Conservation (phyloP, 2,888 invertebrate species). For the Lydus trimaculatus region DNA sequence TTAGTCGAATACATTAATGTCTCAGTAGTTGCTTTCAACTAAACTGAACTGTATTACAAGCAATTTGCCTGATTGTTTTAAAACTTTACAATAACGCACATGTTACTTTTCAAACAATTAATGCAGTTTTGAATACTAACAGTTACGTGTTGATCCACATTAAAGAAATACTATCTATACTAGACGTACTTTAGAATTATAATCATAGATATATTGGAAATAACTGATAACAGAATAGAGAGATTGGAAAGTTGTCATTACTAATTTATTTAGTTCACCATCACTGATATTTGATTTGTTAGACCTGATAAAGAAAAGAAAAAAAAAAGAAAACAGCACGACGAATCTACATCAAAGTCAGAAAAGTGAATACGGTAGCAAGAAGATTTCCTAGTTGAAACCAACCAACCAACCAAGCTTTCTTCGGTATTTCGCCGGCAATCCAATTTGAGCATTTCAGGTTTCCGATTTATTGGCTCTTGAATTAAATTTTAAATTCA, state of each 20-base stretch:
- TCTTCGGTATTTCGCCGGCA: conserved; percentile 32
- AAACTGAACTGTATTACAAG: not conserved
- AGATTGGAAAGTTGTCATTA: not conserved
- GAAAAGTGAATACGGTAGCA: not conserved
- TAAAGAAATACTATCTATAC: no score
- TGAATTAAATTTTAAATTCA: conserved; percentile 51
- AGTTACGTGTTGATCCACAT: not conserved
- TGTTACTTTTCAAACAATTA: not conserved
- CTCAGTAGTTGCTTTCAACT: conserved; percentile 12
- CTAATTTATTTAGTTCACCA: not conserved
- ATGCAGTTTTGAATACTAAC: not conserved
- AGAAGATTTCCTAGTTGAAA: not conserved
- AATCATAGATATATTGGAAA: no score
- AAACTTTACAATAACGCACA: not conserved
- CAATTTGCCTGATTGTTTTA: conserved; percentile 13
- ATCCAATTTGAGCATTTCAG: conserved; percentile 46
- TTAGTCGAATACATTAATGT: conserved; percentile 9
- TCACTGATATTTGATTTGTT: not conserved
- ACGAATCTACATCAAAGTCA: not conserved
- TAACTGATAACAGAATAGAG: not conserved
- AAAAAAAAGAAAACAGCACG: no score
- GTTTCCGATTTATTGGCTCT: conserved; percentile 48
- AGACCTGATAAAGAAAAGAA: not conserved
- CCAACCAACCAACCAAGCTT: not conserved
- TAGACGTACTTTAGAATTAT: no score